Base-by-base conservation (phyloP, 2,888 invertebrate genomes). In the Orgyia antiqua region DNA sequence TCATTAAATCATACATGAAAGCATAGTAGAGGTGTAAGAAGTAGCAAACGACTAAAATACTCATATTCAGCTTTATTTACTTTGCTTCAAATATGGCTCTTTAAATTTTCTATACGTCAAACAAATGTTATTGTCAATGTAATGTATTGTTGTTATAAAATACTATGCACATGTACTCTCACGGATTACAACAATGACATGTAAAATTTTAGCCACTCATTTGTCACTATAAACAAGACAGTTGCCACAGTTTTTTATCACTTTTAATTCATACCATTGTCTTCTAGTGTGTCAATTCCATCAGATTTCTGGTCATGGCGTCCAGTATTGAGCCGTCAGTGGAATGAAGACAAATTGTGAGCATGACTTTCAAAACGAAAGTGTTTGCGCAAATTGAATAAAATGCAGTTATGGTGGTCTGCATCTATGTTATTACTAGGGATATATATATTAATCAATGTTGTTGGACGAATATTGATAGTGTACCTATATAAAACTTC, bases 271-370 rank as follows among this genome's bases (percentile, higher is more conserved):
- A 36, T 39, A 40, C 40, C 29, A 47, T 56, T 54, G 51, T 49
- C 35, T 51, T 39, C 25, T 39, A 33, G 40, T 42, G 43, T 53
- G 47, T 54, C 51, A 51, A 58, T 56, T 47, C 44, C 56, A 60
- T 70, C 69, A 72, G 69, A 79, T 76, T 78, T 74, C 62, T 65
- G 65, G 50, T 64, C 59, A 58, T 61, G 58, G 58, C 57, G 47
- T 53, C 59, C 63, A 70, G 56, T 65, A 80, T 82, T 77, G 76
- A 78, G 75, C 77, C 65, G 84, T 84, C 83, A 79, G 50, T 52
- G 43, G 55, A 82, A 84, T 84, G 74, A 84, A 84, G 84, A 84
- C 72, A 75, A 79, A 84, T 82, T 70, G 67, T 57, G 50, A 53
- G 58, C 68, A 62, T 84, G 83, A 84, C 83, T 82, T 72, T 79